Conservation (phyloP, 2,113 vertebrate species). For the Malurus cyaneus region DNA sequence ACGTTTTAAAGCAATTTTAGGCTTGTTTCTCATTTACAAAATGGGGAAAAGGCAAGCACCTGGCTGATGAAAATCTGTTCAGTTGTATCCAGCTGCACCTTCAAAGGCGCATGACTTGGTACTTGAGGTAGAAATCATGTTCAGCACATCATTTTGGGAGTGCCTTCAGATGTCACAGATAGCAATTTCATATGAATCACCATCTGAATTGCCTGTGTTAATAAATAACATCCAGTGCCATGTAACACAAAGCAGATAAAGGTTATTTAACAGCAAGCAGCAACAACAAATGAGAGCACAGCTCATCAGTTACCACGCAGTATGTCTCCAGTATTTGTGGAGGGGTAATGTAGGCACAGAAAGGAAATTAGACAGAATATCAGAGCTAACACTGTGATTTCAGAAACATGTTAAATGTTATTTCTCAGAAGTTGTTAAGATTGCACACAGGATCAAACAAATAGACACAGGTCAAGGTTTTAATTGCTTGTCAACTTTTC, state of each 20-base stretch:
- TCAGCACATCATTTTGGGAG: not conserved
- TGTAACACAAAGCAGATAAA: not conserved
- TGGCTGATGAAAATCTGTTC: not conserved
- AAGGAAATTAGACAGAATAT: constrained; percentile 4
- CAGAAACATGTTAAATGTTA: not conserved
- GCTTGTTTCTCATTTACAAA: not conserved
- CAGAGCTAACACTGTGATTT: not conserved
- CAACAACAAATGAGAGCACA: not conserved
- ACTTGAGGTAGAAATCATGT: not conserved
- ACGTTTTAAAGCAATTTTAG: not conserved
- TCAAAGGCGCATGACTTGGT: not conserved
- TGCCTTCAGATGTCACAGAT: not conserved
- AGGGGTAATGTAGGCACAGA: not conserved
- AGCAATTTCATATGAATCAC: not conserved
- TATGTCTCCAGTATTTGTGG: not conserved
- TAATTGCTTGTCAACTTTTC: not conserved
- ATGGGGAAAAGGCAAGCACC: not conserved
- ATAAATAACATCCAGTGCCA: not conserved
- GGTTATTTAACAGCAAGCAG: not conserved
- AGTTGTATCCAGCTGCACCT: not conserved
- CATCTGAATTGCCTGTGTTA: not conserved
- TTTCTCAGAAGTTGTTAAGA: not conserved
- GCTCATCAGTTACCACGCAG: not conserved
- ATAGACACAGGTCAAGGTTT: not conserved
- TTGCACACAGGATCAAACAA: not conserved